A percentile compares a stretch with the other conserved stretches of the same genome.
Evolutionary conservation across 2,888 invertebrate species (phyloP).

Genomic region (Serripes groenlandicus): DNA sequence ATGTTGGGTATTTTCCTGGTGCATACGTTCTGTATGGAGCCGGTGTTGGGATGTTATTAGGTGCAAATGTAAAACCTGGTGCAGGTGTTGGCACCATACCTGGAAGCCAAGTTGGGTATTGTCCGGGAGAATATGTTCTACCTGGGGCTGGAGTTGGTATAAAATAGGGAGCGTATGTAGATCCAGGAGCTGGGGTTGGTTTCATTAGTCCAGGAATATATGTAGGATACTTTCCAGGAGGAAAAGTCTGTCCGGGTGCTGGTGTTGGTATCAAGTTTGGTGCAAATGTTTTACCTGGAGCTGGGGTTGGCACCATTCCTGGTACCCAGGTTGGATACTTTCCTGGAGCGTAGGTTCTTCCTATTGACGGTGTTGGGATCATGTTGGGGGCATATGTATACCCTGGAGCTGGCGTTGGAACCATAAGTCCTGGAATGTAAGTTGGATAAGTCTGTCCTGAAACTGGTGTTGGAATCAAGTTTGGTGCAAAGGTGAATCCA

Average conservation of each 20-base stretch:
- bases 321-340: constrained; percentile 44
- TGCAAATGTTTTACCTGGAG: constrained; percentile 62
- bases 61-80: constrained; percentile 67
- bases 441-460: constrained; percentile 57
- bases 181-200: constrained; percentile 68
- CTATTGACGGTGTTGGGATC: constrained; percentile 58
- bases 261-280: constrained; percentile 54
- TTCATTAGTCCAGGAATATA: constrained; percentile 61
- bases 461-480: constrained; percentile 64
- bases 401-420: constrained; percentile 64
- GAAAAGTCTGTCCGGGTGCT: constrained; percentile 56
- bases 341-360: constrained; percentile 40
- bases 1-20: constrained; percentile 65
- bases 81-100: constrained; percentile 67
- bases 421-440: constrained; percentile 49
- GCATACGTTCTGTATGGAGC: constrained; percentile 67
- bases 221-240: constrained; percentile 55
- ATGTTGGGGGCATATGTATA: constrained; percentile 48
- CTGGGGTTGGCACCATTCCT: constrained; percentile 49
- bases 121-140: constrained; percentile 65
- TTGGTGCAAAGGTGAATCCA: constrained; percentile 50
- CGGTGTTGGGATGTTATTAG: constrained; percentile 62
- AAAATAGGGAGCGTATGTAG: constrained; percentile 61
- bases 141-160: constrained; percentile 70
- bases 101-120: constrained; percentile 63